These are phyloP conservation scores for Narcine bancroftii DNA, from an alignment of 2,113 vertebrate genomes.

Conservation along the genomic window DNA sequence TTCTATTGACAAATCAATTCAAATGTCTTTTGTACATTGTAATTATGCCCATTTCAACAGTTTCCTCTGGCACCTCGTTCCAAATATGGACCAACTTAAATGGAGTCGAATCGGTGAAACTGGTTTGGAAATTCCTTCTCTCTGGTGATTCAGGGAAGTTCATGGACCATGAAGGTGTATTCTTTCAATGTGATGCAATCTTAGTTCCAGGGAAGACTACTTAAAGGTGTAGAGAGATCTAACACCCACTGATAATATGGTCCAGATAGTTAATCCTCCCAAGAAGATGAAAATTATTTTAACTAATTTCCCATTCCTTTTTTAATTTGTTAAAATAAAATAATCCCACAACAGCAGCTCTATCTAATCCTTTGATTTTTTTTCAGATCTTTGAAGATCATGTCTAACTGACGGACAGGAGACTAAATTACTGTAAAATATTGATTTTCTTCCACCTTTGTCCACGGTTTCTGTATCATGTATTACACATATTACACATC, in stretches of 20 bases:
- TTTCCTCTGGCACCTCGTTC: no score
- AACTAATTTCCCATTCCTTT: neutral
- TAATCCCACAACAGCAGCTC: neutral
- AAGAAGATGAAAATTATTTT: neutral
- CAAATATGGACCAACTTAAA: no score
- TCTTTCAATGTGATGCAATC: neutral
- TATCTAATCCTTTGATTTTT: neutral
- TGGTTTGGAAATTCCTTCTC: neutral
- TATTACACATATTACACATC: neutral
- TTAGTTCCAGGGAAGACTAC: neutral
- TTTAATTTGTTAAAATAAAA: neutral
- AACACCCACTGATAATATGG: neutral
- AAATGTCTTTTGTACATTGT: no score
- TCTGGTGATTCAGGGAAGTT: neutral
- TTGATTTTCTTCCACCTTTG: neutral
- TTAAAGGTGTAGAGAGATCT: neutral
- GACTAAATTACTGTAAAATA: neutral
- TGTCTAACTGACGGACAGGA: neutral
- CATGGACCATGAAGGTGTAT: neutral
- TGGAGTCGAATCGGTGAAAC: neutral
- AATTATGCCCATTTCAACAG: no score
- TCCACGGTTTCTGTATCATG: neutral
- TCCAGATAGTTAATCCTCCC: neutral
- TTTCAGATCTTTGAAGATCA: neutral
- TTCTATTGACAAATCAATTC: no score